A percentile compares a stretch with the other conserved stretches of the same genome.
phyloP scores from a whole-genome alignment of 2,888 invertebrate genomes.

The Trichogramma dendrolimi region DNA sequence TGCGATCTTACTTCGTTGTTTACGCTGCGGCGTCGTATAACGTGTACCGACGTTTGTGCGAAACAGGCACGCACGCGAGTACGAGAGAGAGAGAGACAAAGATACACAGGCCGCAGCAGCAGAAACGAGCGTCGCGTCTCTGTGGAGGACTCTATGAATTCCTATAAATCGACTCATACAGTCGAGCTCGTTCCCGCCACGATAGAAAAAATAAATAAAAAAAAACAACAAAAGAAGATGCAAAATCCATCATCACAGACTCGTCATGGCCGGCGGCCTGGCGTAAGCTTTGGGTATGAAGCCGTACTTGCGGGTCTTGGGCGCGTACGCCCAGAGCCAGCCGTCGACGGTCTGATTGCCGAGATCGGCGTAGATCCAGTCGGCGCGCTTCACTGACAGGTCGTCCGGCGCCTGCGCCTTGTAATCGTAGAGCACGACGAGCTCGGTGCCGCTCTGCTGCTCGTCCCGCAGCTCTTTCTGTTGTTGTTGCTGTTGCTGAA shows the following conservation, averaged over 20 bases:
- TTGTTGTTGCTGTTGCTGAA: slow-evolving; percentile 44
- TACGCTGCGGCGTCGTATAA: no score
- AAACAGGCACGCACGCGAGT: no score
- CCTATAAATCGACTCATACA: no score
- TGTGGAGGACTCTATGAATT: not conserved
- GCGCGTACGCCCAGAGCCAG: slow-evolving; percentile 93
- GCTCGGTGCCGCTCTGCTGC: slow-evolving; percentile 68
- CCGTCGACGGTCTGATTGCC: slow-evolving; percentile 92
- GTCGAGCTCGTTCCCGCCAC: no score
- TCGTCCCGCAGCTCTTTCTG: slow-evolving; percentile 49
- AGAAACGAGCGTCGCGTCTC: not conserved
- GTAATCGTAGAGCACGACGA: slow-evolving; percentile 93
- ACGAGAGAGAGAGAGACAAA: not conserved
- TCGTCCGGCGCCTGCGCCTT: slow-evolving; percentile 94
- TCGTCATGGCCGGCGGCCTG: slow-evolving; percentile 86
- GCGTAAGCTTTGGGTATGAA: slow-evolving; percentile 95
- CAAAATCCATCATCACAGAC: slow-evolving; percentile 56
- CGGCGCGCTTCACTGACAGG: slow-evolving; percentile 82
- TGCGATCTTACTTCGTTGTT: no score
- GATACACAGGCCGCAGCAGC: not conserved
- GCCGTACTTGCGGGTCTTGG: slow-evolving; percentile 86
- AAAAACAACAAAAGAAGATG: no score
- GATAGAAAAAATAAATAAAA: no score
- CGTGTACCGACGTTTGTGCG: no score
- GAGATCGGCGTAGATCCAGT: slow-evolving; percentile 93